Conservation (phyloP, 2,888 invertebrate species). For the Nyleta sp. region DNA sequence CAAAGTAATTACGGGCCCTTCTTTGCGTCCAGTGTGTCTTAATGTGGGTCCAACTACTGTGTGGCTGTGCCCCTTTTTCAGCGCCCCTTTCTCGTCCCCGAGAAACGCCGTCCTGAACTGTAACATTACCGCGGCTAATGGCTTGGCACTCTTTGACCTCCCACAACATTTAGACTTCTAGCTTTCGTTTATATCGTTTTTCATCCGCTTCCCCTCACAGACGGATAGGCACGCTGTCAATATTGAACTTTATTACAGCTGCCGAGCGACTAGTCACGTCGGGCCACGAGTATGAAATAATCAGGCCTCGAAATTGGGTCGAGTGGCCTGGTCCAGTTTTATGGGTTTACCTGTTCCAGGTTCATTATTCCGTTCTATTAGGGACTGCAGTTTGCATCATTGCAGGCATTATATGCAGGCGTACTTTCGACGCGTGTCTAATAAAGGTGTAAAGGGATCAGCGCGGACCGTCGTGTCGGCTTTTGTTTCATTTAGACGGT, state of each 20-base stretch:
- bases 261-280: slow-evolving; percentile 17
- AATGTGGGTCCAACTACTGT: slow-evolving; percentile 50
- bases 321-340: slow-evolving; percentile 8
- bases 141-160: slow-evolving; percentile 47
- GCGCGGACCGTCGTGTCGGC: too few species aligned
- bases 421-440: too few species aligned
- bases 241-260: slow-evolving; percentile 43
- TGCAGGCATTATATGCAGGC: too few species aligned
- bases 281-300: slow-evolving; percentile 10
- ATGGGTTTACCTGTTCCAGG: slow-evolving; percentile 28
- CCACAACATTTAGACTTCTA: slow-evolving; percentile 35
- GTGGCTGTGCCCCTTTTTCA: slow-evolving; percentile 13
- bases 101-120: slow-evolving; percentile 27
- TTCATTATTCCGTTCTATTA: too few species aligned
- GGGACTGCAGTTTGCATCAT: background rate
- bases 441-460: background rate
- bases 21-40: slow-evolving; percentile 36
- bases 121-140: slow-evolving; percentile 53
- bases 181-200: slow-evolving; percentile 38
- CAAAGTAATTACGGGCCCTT: slow-evolving; percentile 74
- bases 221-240: slow-evolving; percentile 13
- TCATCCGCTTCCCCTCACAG: slow-evolving; percentile 15
- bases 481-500: too few species aligned
- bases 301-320: background rate
- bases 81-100: slow-evolving; percentile 4